Evolutionary conservation across 2,113 vertebrate genomes (phyloP).

Genomic region (Colius striatus): DNA sequence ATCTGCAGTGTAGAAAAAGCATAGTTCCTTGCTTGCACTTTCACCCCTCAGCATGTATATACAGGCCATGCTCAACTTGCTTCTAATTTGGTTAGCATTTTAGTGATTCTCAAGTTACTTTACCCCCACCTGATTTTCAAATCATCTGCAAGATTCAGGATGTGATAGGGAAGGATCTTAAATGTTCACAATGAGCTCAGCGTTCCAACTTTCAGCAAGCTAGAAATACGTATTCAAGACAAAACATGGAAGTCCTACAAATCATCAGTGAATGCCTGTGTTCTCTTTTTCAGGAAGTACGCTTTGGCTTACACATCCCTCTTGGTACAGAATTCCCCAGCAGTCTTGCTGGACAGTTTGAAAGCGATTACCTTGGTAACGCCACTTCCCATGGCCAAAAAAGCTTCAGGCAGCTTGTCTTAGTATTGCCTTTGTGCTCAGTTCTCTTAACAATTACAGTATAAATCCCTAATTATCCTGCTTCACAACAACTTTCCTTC

Average conservation of each 20-base stretch:
- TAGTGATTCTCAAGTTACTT: slow-evolving; percentile 34
- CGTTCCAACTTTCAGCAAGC: slow-evolving; percentile 65
- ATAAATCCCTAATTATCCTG: slow-evolving; percentile 53
- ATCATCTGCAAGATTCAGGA: slow-evolving; percentile 72
- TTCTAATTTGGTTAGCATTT: slow-evolving; percentile 38
- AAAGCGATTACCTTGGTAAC: slow-evolving; percentile 72
- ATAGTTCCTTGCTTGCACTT: background rate
- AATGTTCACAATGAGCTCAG: slow-evolving; percentile 66
- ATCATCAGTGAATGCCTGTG: slow-evolving; percentile 57
- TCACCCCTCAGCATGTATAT: background rate
- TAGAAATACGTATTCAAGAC: slow-evolving; percentile 74
- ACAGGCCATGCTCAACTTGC: background rate
- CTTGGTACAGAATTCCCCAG: slow-evolving; percentile 12
- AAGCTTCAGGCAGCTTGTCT: slow-evolving; percentile 28
- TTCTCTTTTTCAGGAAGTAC: slow-evolving; percentile 73
- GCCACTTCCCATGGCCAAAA: slow-evolving; percentile 29
- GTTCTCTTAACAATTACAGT: slow-evolving; percentile 11
- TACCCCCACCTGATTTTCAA: slow-evolving; percentile 74
- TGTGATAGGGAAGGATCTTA: slow-evolving; percentile 69
- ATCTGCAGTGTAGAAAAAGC: background rate
- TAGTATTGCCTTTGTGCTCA: slow-evolving; percentile 52
- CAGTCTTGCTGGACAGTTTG: slow-evolving; percentile 37
- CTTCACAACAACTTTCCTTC: slow-evolving; percentile 57
- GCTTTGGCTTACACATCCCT: slow-evolving; percentile 39
- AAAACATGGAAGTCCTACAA: slow-evolving; percentile 80